Evolutionary conservation across 1,140 invertebrate species (phyloP).

Genomic region (Bombus cullumanus): DNA sequence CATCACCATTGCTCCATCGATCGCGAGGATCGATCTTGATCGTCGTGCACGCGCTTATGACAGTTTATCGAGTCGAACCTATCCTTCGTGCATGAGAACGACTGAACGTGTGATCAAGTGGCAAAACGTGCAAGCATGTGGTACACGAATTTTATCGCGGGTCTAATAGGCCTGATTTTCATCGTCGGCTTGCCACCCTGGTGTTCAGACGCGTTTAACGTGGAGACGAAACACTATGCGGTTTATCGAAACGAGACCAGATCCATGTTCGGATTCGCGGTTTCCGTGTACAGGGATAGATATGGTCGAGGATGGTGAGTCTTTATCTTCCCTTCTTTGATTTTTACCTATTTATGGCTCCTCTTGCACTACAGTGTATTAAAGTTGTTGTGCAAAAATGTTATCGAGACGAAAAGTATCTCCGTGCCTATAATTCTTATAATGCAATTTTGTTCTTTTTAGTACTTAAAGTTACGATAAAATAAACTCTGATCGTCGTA

Average conservation of each 20-base stretch:
- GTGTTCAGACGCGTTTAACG: slow-evolving; percentile 67
- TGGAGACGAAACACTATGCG: slow-evolving; percentile 75
- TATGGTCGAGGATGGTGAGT: slow-evolving; percentile 72
- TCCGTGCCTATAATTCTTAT: not conserved
- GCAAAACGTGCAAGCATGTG: slow-evolving; percentile 46
- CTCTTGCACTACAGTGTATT: not conserved
- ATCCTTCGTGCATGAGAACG: slow-evolving; percentile 24
- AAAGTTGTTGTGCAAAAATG: not conserved
- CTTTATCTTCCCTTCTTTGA: slow-evolving; percentile 16
- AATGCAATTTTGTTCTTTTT: not conserved
- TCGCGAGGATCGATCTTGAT: not conserved
- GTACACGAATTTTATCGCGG: slow-evolving; percentile 30
- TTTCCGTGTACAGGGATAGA: slow-evolving; percentile 72
- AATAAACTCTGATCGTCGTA: too few relatives aligned
- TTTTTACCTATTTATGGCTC: not conserved
- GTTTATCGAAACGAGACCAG: slow-evolving; percentile 66
- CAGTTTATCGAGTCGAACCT: not conserved
- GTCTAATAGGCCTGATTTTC: slow-evolving; percentile 35
- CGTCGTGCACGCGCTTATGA: slow-evolving; percentile 10
- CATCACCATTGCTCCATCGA: not conserved
- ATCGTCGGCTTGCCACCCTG: slow-evolving; percentile 32
- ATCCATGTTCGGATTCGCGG: slow-evolving; percentile 78
- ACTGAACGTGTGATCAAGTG: slow-evolving; percentile 44
- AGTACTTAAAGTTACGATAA: not conserved
- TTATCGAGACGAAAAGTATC: not conserved